phyloP scores from a whole-genome alignment of 1,140 invertebrate species.

The Berghia stephanieae region DNA sequence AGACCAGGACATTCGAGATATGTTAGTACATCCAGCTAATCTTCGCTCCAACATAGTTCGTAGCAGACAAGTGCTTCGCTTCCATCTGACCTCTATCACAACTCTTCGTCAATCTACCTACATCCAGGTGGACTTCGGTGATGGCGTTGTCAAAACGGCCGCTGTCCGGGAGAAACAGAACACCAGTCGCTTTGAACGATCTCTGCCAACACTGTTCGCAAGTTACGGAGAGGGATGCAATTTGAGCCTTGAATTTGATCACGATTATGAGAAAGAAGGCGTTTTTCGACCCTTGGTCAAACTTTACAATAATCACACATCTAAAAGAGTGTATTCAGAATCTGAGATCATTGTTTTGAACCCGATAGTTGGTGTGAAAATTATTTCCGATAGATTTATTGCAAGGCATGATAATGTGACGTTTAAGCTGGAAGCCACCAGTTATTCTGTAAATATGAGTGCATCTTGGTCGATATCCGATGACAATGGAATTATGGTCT shows the following conservation, averaged over 20 bases:
- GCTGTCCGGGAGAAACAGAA: constrained; percentile 17
- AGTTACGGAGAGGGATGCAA: constrained; percentile 17
- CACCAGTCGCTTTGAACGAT: background rate
- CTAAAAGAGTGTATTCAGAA: no score
- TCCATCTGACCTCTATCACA: constrained; percentile 20
- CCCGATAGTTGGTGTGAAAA: no score
- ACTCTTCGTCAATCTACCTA: constrained; percentile 3
- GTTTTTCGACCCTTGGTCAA: constrained; percentile 1
- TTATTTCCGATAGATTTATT: no score
- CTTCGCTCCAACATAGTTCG: background rate
- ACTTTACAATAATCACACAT: constrained; percentile 13
- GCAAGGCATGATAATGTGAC: no score
- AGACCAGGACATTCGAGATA: constrained; percentile 20
- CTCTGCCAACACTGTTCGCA: constrained; percentile 9
- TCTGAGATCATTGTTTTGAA: no score
- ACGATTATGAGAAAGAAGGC: constrained; percentile 16
- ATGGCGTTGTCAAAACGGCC: constrained; percentile 16
- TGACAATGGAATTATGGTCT: no score
- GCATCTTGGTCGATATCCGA: no score
- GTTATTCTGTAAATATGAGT: no score
- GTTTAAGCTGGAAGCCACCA: no score
- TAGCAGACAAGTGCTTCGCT: background rate
- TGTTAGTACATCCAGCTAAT: background rate
- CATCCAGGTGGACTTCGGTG: constrained; percentile 24
- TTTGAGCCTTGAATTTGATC: constrained; percentile 23